Evolutionary conservation across 2,797 vertebrate genomes (phyloP).

Genomic region (Sebastes taczanowskii): DNA sequence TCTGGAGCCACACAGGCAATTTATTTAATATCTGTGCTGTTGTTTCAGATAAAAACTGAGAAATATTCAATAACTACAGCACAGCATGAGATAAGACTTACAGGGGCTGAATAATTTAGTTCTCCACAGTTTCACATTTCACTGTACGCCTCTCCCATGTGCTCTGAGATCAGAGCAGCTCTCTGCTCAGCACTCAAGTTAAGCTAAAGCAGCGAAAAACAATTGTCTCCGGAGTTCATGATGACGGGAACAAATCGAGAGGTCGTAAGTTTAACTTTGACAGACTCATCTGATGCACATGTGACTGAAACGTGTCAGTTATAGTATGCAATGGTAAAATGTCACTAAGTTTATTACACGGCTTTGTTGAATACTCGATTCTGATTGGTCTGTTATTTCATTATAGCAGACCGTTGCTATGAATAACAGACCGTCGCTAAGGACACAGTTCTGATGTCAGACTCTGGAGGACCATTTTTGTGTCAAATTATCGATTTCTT

Average conservation of each 20-base stretch:
- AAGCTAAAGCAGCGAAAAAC: background rate
- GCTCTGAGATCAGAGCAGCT: background rate
- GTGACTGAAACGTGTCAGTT: background rate
- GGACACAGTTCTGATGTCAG: too few relatives aligned
- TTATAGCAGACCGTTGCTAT: too few relatives aligned
- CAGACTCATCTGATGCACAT: background rate
- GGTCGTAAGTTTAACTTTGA: background rate
- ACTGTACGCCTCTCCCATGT: slow-evolving; percentile 10
- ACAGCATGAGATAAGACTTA: slow-evolving; percentile 33
- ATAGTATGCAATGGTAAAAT: background rate
- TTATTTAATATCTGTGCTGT: background rate
- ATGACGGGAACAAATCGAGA: background rate
- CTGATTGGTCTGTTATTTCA: too few relatives aligned
- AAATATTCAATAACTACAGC: slow-evolving; percentile 10
- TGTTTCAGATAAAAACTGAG: slow-evolving; percentile 7
- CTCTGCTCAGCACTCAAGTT: background rate
- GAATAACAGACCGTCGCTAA: too few relatives aligned
- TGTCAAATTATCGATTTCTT: too few relatives aligned
- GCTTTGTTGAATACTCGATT: too few relatives aligned
- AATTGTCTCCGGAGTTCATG: background rate
- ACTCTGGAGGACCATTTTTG: too few relatives aligned
- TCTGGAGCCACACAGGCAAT: background rate
- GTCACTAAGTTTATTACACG: background rate
- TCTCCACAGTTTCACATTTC: slow-evolving; percentile 59
- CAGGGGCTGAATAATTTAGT: slow-evolving; percentile 59